Conservation (phyloP, 2,113 vertebrate genomes). For the Microtus montanus region DNA sequence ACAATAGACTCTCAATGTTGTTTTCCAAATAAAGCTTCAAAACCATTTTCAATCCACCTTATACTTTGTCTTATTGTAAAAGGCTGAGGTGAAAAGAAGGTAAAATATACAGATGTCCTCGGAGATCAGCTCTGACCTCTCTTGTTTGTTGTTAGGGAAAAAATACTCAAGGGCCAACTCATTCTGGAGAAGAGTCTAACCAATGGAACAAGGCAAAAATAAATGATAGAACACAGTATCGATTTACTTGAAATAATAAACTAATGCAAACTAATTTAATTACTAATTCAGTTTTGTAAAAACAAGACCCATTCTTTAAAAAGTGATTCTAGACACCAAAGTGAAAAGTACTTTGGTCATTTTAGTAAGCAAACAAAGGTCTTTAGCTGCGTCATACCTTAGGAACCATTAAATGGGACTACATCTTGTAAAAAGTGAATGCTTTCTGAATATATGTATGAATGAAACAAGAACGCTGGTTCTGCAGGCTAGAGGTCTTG, state of each 20-base stretch:
- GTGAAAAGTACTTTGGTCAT: background rate
- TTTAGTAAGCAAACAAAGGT: too few species aligned
- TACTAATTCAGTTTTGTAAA: too few species aligned
- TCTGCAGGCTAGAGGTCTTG: background rate
- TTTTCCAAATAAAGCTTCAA: background rate
- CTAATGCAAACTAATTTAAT: background rate
- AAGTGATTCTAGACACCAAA: background rate
- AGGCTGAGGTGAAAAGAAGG: background rate
- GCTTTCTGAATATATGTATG: background rate
- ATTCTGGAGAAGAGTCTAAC: background rate
- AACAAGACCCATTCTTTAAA: background rate
- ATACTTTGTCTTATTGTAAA: background rate
- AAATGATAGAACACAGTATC: background rate
- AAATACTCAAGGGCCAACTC: background rate
- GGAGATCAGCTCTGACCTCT: background rate
- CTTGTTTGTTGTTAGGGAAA: background rate
- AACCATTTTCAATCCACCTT: background rate
- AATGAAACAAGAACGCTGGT: background rate
- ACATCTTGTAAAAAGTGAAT: too few species aligned
- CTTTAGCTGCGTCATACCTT: background rate
- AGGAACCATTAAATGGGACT: background rate
- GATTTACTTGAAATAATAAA: background rate
- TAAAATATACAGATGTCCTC: accelerated
- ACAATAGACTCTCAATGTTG: background rate
- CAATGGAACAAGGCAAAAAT: too few species aligned